Base-by-base conservation (phyloP, 2,888 invertebrate species). In the Thecophora atra region DNA sequence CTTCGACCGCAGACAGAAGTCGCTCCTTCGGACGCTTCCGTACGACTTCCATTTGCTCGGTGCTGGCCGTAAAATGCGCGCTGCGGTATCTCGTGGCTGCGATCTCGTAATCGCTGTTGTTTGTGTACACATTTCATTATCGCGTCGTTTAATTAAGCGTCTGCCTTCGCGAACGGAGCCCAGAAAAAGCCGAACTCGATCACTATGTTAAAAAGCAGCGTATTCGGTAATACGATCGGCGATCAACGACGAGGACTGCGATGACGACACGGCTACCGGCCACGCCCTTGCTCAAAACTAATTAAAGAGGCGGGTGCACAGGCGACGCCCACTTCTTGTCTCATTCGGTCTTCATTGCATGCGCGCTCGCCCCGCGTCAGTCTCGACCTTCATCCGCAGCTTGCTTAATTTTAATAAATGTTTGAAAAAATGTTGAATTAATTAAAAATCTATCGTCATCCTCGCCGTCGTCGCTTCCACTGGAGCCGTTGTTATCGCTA, bases 221-320 rank as follows among this genome's bases (percentile, higher is more conserved):
- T 42, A 62, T 62, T 54, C 30, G 17, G 62, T n/a, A 70, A 70
- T 62, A 62, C 70, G 62, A 70, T 62, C 62, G 47, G 47, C 26
- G 52, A 37, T 47, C 58, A 60, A 24, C 30, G 70, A n/a, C 67
- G 37, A 42, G 19, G 64, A 17, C 15, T 3, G 19, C 17, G 47
- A 19, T 21, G 26, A 24, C 47, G 47, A 11, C 11, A 15, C 24
- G 58, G 47, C 69, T 30, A 44, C 58, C 28, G 28, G 26, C 47
- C 30, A 64, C 44, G 51, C 28, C 65, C 44, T 47, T 54, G 63
- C n/a, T 68, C 64, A 63, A 72, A 72, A 64, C 70, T 77, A 78
- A 78, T 78, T 78, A 78, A 78, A 76, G 74, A 81, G 83, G 83
- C 81, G 83, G 82, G 77, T 74, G 76, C 78, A 72, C 51, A 75